These are phyloP conservation scores for Chrysocyon brachyurus DNA, from an alignment of 2,797 vertebrate species.

Conservation along the genomic window DNA sequence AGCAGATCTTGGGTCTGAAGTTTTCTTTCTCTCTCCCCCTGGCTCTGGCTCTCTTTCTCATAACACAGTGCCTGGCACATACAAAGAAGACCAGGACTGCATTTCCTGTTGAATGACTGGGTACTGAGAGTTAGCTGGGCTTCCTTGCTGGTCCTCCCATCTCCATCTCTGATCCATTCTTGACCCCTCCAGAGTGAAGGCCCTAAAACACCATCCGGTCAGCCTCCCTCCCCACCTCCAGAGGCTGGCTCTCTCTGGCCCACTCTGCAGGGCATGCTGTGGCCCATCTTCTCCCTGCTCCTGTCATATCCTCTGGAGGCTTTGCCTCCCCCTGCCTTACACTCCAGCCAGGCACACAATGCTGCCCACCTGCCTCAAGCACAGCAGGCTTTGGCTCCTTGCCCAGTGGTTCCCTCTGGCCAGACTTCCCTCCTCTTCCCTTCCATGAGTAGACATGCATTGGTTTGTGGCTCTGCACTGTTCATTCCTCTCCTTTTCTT, in stretches of 20 bases:
- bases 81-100: neutral
- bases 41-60: neutral
- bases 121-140: neutral
- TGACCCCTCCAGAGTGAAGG: neutral
- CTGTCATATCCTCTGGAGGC: neutral
- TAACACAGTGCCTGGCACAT: neutral
- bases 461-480: neutral
- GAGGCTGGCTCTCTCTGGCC: neutral
- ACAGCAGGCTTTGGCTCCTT: neutral
- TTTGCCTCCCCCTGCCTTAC: neutral
- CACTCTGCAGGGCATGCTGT: neutral
- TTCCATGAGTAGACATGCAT: neutral
- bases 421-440: neutral
- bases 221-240: neutral
- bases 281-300: neutral
- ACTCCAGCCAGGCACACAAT: neutral
- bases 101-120: conserved; percentile 34
- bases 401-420: neutral
- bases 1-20: neutral
- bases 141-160: neutral
- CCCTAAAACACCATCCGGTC: neutral
- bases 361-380: neutral
- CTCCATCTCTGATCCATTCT: neutral
- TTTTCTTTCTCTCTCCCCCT: neutral
- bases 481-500: conserved; percentile 45